These are phyloP conservation scores for Sphaerophoria rueppellii DNA, from an alignment of 2,888 invertebrate species.

Conservation along the genomic window DNA sequence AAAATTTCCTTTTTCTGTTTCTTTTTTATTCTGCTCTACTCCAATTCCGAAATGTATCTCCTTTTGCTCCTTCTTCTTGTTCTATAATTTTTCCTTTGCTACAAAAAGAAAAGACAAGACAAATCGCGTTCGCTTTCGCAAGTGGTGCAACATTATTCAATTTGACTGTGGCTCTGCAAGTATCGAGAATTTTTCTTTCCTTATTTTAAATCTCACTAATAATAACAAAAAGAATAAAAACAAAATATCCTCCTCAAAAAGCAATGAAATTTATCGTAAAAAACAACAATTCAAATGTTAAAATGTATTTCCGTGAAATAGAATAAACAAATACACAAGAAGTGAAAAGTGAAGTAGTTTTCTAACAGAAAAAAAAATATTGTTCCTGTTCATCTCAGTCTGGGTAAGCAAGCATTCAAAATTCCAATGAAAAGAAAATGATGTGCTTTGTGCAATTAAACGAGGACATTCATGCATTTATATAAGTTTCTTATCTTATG, in stretches of 20 bases:
- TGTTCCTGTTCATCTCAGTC: not conserved
- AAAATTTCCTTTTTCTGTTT: no score
- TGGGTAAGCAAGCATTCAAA: slow-evolving; percentile 43
- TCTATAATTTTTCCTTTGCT: slow-evolving; percentile 5
- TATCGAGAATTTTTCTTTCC: slow-evolving; percentile 31
- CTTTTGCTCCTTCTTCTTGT: slow-evolving; percentile 15
- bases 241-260: slow-evolving; percentile 1
- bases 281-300: slow-evolving; percentile 20
- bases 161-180: slow-evolving; percentile 49
- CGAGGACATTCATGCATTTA: no score
- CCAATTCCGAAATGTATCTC: no score
- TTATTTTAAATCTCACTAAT: not conserved
- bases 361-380: not conserved
- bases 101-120: not conserved
- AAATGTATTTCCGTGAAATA: slow-evolving; percentile 28
- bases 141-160: slow-evolving; percentile 58
- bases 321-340: slow-evolving; percentile 12
- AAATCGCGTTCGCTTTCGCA: no score
- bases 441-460: no score
- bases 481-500: no score
- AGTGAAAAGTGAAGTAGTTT: not conserved
- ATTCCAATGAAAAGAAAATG: no score
- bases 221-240: not conserved
- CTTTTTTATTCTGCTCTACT: no score
- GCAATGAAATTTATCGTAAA: slow-evolving; percentile 41